Evolutionary conservation across 2,888 invertebrate genomes (phyloP).

Genomic region (Acanthosepion esculentum): DNA sequence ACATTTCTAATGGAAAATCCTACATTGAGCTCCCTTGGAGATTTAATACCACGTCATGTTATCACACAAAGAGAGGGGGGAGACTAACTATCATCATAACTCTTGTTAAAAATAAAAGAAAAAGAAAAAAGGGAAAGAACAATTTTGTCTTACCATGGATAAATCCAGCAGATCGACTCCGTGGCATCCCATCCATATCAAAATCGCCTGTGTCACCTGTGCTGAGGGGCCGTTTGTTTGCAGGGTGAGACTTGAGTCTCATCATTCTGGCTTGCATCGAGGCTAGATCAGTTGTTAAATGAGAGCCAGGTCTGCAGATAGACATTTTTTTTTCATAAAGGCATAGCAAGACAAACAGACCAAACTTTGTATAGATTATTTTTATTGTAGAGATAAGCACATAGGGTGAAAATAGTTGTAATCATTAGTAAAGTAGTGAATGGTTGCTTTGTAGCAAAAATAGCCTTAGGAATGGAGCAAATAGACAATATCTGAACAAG

Average conservation of each 20-base stretch:
- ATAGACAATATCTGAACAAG: not conserved
- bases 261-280: conserved; percentile 45
- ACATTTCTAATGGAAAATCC: too few relatives aligned
- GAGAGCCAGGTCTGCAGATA: not conserved
- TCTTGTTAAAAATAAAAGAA: not conserved
- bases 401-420: not conserved
- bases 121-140: not conserved
- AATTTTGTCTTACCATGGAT: not conserved
- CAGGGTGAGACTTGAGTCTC: conserved; percentile 16
- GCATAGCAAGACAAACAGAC: too few relatives aligned
- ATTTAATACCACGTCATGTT: too few relatives aligned
- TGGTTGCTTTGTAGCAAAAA: not conserved
- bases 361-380: not conserved
- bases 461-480: not conserved
- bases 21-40: too few relatives aligned
- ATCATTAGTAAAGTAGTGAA: not conserved
- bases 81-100: not conserved
- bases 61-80: too few relatives aligned
- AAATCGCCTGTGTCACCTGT: conserved; percentile 19
- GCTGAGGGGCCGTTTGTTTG: not conserved
- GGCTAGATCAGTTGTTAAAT: conserved; percentile 35
- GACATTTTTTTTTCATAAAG: not conserved
- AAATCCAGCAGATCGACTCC: conserved; percentile 24
- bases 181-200: conserved; percentile 45
- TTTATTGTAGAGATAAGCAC: not conserved